Conservation (phyloP, 2,113 vertebrate species). For the Hippocampus guttulatus region DNA sequence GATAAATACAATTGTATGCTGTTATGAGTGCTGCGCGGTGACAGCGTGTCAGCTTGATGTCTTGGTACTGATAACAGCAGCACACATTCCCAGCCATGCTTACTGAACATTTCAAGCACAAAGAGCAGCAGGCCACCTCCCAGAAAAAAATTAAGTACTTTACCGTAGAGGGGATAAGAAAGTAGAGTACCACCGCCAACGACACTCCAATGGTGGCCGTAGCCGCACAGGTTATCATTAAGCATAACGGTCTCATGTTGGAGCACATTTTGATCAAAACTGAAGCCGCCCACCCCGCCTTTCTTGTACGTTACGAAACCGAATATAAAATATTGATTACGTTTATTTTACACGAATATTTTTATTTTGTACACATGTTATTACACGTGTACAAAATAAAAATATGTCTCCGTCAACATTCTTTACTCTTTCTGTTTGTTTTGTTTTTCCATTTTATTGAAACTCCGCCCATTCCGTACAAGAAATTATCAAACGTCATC, state of each 20-base stretch:
- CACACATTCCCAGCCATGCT: not conserved
- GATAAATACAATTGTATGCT: not conserved
- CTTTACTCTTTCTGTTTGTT: not conserved
- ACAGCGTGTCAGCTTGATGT: not conserved
- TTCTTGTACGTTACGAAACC: slow-evolving; percentile 23
- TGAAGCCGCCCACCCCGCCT: slow-evolving; percentile 17
- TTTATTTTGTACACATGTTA: not conserved
- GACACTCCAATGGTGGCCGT: slow-evolving; percentile 41
- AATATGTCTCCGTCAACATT: not conserved
- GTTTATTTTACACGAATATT: not conserved
- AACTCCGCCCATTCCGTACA: not conserved
- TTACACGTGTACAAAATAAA: too few species aligned
- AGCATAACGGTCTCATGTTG: slow-evolving; percentile 49
- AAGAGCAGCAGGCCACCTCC: not conserved
- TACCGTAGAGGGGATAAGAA: slow-evolving; percentile 50
- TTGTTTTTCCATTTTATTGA: not conserved
- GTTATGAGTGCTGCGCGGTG: not conserved
- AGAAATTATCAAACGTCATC: slow-evolving; percentile 22
- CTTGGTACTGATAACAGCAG: not conserved
- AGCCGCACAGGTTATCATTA: slow-evolving; percentile 31
- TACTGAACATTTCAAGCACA: not conserved
- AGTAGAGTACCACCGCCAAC: slow-evolving; percentile 49
- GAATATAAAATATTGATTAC: not conserved
- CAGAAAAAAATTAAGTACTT: slow-evolving; percentile 15
- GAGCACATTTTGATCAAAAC: not conserved